Conservation (phyloP, 2,888 invertebrate genomes). For the Bembecia ichneumoniformis region DNA sequence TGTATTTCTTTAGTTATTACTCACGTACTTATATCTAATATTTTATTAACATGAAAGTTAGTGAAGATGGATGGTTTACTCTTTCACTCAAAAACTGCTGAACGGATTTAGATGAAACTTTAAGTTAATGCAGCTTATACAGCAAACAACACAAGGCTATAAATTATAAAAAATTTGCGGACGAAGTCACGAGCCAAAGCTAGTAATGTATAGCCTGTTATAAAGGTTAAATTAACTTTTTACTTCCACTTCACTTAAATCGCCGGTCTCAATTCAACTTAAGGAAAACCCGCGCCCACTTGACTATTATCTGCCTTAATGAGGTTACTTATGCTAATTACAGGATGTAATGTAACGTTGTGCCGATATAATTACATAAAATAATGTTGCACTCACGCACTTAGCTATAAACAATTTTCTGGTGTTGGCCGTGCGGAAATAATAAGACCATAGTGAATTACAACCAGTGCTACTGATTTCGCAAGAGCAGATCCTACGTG, state of each 20-base stretch:
- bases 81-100: too few species aligned
- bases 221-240: too few species aligned
- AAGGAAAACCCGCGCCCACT: constrained; percentile 47
- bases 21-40: too few species aligned
- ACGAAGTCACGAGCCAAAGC: too few species aligned
- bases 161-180: too few species aligned
- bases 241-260: not conserved
- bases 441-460: not conserved
- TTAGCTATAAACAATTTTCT: constrained; percentile 49
- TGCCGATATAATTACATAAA: constrained; percentile 50
- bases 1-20: too few species aligned
- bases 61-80: too few species aligned
- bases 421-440: constrained; percentile 27
- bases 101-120: too few species aligned
- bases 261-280: constrained; percentile 11
- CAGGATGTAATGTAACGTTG: constrained; percentile 47
- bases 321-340: constrained; percentile 64
- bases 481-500: not conserved
- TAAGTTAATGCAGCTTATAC: too few species aligned
- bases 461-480: not conserved
- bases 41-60: too few species aligned
- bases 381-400: constrained; percentile 34
- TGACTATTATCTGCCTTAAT: constrained; percentile 54
- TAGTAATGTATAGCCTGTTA: too few species aligned
- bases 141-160: too few species aligned